Conservation (phyloP, 2,797 vertebrate genomes). For the Poeciliopsis gracilis region DNA sequence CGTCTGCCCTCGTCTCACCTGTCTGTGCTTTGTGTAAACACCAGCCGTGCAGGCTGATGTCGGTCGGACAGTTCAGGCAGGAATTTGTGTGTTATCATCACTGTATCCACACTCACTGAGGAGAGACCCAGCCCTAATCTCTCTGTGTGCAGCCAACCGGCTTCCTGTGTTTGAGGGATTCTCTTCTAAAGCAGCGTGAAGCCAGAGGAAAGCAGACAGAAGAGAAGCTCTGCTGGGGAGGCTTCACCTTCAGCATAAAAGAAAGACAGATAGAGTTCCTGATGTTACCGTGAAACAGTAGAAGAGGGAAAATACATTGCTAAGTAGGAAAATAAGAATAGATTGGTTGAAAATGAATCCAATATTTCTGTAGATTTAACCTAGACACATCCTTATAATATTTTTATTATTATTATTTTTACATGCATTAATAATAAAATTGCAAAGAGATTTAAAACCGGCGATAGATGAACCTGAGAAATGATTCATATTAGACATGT, state of each 20-base stretch:
- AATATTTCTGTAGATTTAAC: background rate
- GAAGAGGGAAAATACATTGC: background rate
- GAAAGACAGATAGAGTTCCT: background rate
- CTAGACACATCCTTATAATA: background rate
- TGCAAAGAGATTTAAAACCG: background rate
- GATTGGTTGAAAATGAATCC: background rate
- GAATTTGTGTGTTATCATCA: background rate
- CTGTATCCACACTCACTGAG: conserved; percentile 17
- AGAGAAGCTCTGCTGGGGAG: conserved; percentile 17
- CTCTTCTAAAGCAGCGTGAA: conserved; percentile 37
- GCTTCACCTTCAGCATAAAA: conserved; percentile 38
- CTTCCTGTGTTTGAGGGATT: conserved; percentile 75
- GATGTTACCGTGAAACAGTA: background rate
- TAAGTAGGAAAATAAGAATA: background rate
- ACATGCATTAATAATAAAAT: background rate
- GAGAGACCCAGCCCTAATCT: conserved; percentile 65
- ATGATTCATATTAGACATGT: background rate
- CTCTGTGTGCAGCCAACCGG: conserved; percentile 71
- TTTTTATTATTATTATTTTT: background rate
- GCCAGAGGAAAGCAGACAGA: background rate
- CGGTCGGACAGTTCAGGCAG: background rate
- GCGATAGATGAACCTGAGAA: background rate
- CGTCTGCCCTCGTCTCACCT: conserved; percentile 14
- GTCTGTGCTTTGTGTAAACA: background rate
- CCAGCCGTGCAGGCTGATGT: background rate